A percentile compares a stretch with the other conserved stretches of the same genome.
Conservation (phyloP, 2,113 vertebrate species). For the Camelus dromedarius region DNA sequence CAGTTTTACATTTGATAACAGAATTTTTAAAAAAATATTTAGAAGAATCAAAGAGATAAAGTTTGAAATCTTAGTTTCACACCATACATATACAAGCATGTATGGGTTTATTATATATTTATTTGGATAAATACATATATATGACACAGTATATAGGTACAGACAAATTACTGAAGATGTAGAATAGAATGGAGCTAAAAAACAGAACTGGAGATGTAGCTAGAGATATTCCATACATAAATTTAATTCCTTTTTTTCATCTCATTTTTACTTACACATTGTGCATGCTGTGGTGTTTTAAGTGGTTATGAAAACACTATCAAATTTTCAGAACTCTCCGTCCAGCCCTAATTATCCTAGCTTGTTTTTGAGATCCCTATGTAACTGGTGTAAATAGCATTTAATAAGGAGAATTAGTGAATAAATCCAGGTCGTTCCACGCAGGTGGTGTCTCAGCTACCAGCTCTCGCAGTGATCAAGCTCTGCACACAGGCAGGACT, state of each 20-base stretch:
- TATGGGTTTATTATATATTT: not conserved
- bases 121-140: not conserved
- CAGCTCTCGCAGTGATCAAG: not conserved
- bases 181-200: not conserved
- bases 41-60: not conserved
- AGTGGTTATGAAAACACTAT: not conserved
- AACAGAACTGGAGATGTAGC: not conserved
- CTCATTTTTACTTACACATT: not conserved
- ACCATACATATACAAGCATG: accelerated
- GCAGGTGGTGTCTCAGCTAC: no score
- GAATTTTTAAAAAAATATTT: not conserved
- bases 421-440: not conserved
- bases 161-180: not conserved
- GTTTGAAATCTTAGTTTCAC: not conserved
- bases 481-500: not conserved
- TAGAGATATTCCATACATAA: not conserved
- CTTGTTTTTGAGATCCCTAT: not conserved
- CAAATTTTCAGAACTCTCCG: not conserved
- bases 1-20: not conserved
- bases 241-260: not conserved
- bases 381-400: not conserved
- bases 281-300: not conserved
- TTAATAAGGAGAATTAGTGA: not conserved
- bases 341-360: not conserved
- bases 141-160: not conserved